A percentile compares a stretch with the other conserved stretches of the same genome.
Conservation (phyloP, 2,113 vertebrate genomes). For the Regulus satrapa region DNA sequence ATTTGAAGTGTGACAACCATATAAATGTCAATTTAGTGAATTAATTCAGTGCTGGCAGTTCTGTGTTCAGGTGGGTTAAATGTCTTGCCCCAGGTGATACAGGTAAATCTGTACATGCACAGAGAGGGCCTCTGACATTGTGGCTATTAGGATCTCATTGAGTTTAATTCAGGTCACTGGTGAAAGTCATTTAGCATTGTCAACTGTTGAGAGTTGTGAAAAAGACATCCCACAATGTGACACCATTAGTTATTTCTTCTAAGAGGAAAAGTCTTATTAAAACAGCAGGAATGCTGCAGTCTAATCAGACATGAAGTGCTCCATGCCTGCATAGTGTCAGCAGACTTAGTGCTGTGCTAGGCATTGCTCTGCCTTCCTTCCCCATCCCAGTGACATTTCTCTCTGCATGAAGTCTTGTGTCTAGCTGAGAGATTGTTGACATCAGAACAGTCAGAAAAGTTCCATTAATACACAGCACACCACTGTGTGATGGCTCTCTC, state of each 20-base stretch:
- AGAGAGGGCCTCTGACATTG: neutral
- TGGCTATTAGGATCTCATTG: neutral
- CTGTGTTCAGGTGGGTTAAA: neutral
- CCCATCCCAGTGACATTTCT: neutral
- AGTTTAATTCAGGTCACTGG: constrained; percentile 9
- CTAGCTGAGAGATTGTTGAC: neutral
- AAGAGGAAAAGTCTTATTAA: constrained; percentile 35
- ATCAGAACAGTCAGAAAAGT: neutral
- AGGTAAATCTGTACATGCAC: neutral
- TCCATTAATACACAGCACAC: neutral
- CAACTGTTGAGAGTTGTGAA: neutral
- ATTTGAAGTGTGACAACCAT: neutral
- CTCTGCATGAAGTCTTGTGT: neutral
- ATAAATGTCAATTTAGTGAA: neutral
- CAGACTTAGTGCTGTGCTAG: neutral
- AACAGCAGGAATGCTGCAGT: constrained; percentile 23
- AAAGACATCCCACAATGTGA: neutral
- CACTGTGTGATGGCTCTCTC: neutral
- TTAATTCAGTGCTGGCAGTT: neutral
- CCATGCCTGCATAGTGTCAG: neutral
- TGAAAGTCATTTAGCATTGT: constrained; percentile 6
- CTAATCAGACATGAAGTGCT: neutral
- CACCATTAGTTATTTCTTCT: constrained; percentile 3
- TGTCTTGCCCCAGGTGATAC: neutral
- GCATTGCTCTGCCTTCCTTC: neutral